A percentile compares a stretch with the other conserved stretches of the same genome.
Evolutionary conservation across 2,113 vertebrate genomes (phyloP).

Genomic region (Arizona elegans): DNA sequence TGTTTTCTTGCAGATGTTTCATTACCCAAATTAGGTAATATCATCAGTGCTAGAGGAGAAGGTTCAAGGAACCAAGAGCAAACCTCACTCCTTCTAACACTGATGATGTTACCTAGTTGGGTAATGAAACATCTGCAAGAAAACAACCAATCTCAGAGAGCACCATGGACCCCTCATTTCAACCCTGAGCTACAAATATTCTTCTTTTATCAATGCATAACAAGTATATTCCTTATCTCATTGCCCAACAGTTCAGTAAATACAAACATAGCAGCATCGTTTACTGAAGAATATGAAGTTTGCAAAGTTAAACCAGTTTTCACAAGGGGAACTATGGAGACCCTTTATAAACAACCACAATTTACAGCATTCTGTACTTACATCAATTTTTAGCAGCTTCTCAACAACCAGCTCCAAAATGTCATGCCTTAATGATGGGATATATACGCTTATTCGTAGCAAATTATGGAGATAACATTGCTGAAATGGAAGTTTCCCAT

Average conservation of each 20-base stretch:
- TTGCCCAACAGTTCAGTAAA: neutral
- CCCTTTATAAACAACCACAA: neutral
- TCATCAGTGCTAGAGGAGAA: neutral
- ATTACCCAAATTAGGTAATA: neutral
- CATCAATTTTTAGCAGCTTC: conserved; percentile 89
- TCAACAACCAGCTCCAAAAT: conserved; percentile 86
- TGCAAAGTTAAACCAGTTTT: neutral
- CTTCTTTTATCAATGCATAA: neutral
- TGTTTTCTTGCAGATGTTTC: neutral
- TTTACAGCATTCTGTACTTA: conserved; percentile 68
- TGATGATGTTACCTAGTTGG: neutral
- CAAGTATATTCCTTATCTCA: neutral
- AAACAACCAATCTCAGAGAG: neutral
- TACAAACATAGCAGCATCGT: neutral
- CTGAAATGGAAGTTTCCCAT: conserved; percentile 63
- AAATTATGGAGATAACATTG: conserved; percentile 96
- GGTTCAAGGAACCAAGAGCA: no score
- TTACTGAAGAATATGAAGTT: neutral
- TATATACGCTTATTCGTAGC: conserved; percentile 81
- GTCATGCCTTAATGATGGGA: conserved; percentile 82
- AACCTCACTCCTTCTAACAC: neutral
- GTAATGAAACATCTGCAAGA: neutral
- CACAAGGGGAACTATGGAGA: neutral
- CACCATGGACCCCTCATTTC: neutral
- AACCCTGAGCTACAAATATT: neutral